phyloP scores from a whole-genome alignment of 2,888 invertebrate species.

The Perizoma affinitatum region DNA sequence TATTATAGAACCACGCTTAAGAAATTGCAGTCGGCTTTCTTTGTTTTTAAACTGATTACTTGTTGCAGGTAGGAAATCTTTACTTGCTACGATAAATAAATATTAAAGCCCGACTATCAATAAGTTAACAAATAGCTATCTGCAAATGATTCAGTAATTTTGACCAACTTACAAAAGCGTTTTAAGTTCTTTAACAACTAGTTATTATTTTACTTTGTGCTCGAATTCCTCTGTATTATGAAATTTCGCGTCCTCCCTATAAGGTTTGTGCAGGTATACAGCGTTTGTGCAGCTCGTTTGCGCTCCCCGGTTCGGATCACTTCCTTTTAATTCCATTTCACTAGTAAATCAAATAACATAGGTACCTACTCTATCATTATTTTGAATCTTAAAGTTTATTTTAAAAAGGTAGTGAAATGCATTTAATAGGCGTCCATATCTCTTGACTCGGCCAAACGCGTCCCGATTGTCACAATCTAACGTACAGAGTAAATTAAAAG shows the following conservation, averaged over 20 bases:
- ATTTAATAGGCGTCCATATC: constrained; percentile 11
- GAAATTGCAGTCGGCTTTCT: no score
- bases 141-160: not conserved
- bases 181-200: constrained; percentile 11
- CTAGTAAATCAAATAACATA: constrained; percentile 22
- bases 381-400: constrained; percentile 16
- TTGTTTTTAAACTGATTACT: no score
- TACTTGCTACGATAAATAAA: no score
- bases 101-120: no score
- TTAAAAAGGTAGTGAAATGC: constrained; percentile 13
- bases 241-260: constrained; percentile 1
- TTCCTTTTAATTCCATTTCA: constrained; percentile 8
- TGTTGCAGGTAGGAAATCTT: no score
- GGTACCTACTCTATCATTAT: constrained; percentile 24
- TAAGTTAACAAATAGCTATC: not conserved
- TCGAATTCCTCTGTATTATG: constrained; percentile 15
- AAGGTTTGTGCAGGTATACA: no score
- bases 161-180: constrained; percentile 1
- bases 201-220: constrained; percentile 28
- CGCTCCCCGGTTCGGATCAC: constrained; percentile 17
- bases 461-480: constrained; percentile 10
- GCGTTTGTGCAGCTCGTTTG: constrained; percentile 19
- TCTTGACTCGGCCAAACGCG: constrained; percentile 9
- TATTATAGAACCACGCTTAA: no score
- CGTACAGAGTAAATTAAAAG: constrained; percentile 6